Evolutionary conservation across 2,888 invertebrate genomes (phyloP).

Genomic region (Formica aserva): DNA sequence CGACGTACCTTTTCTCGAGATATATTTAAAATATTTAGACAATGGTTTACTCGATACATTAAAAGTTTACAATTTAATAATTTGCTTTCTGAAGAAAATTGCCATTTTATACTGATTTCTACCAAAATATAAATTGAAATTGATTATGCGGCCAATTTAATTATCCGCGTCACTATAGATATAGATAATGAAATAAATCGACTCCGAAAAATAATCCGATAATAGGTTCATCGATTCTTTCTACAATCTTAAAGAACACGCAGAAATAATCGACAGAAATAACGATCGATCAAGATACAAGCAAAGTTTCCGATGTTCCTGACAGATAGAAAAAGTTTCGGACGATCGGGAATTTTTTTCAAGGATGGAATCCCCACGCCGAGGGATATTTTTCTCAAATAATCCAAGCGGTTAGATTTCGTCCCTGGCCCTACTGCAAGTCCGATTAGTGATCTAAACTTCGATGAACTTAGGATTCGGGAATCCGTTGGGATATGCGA

Average conservation of each 20-base stretch:
- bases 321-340: constrained; percentile 29
- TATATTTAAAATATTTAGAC: background rate
- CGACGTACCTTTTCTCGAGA: background rate
- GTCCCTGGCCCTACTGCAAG: constrained; percentile 63
- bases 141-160: background rate
- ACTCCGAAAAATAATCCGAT: background rate
- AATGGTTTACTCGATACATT: background rate
- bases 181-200: background rate
- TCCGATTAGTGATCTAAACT: constrained; percentile 77
- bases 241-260: constrained; percentile 12
- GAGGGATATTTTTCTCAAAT: constrained; percentile 53
- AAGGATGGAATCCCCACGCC: background rate
- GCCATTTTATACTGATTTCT: background rate
- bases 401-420: constrained; percentile 48
- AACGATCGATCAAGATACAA: constrained; percentile 24
- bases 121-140: constrained; percentile 4
- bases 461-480: constrained; percentile 73
- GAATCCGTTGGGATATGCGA: constrained; percentile 68
- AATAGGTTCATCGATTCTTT: background rate
- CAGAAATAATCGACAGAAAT: background rate
- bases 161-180: background rate
- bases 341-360: constrained; percentile 3
- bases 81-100: background rate
- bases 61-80: constrained; percentile 3
- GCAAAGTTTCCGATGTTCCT: constrained; percentile 13